Base-by-base conservation (phyloP, 2,113 vertebrate species). In the Leptodactylus fuscus region DNA sequence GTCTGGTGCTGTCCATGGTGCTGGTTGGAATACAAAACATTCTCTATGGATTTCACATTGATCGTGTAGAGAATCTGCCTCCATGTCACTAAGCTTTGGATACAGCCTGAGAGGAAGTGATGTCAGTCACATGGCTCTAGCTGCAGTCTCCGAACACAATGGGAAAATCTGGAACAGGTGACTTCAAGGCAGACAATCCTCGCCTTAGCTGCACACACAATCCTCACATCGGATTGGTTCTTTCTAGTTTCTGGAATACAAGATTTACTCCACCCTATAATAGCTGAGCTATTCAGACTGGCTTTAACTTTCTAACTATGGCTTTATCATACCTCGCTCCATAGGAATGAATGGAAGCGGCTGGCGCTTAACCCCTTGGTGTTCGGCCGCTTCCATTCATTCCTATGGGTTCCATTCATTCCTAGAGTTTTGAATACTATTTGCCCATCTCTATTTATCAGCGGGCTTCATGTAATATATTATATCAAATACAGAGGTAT, bases 1-100 rank as follows among this genome's bases (percentile, higher is more conserved):
- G 22, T 55, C 16, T 38, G 60, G 58, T 55, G 67, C 81, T 82
- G 34, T 82, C 81, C 67, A 73, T 73, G 67, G 81, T 82, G 46
- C 46, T 82, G 41, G 55, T 5, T 32, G 36, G 58, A 65, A 81
- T 67, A 65, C 36, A 38, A 80, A 44, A 55, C 53, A 60, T 44
- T 80, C 2, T 10, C 18, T 53, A 53, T 77, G 49, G 74, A 60
- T 41, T 80, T 18, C 36, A 16, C 22, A 62, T 60, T 44, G 34
- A 44, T 27, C 11, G 11, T 80, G 55, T 9, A 18, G 36, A 62
- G 20, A 7, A 22, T 62, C 46, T 41, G 36, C 15, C 34, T 65
- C 2, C 38, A 46, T 29, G 38, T 8, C 20, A 27, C 20, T 24
- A 13, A 62, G 49, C 55, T 60, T 34, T 0, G n/a, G 15, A 32